phyloP scores from a whole-genome alignment of 2,888 invertebrate genomes.

The Agrotis exclamationis region DNA sequence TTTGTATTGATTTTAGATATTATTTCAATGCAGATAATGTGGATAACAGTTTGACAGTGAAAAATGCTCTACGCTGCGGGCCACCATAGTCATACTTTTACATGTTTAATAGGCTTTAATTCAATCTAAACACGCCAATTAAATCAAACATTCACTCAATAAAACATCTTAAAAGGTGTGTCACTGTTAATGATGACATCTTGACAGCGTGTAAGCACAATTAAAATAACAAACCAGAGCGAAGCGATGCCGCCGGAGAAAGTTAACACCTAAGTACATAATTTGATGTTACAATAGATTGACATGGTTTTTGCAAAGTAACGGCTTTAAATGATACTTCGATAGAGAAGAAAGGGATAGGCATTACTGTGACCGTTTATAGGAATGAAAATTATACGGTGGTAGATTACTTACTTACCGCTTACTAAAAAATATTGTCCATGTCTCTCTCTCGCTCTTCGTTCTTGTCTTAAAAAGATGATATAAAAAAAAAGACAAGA shows the following conservation, averaged over 20 bases:
- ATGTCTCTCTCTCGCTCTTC: not conserved
- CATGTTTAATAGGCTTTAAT: not conserved
- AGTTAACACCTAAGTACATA: conserved; percentile 3
- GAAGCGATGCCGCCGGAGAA: conserved; percentile 1
- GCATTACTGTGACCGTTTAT: not conserved
- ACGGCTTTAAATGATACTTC: conserved; percentile 29
- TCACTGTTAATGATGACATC: conserved; percentile 7
- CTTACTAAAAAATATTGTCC: no score
- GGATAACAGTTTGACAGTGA: no score
- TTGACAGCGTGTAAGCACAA: not conserved
- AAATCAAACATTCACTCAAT: conserved; percentile 1
- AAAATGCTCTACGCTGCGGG: no score
- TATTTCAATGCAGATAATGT: no score
- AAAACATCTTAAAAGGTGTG: not conserved
- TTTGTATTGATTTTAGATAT: no score
- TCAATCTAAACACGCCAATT: not conserved
- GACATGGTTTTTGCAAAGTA: conserved; percentile 17
- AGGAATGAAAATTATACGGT: not conserved
- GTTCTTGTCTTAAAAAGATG: not conserved
- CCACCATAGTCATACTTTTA: no score
- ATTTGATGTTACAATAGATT: not conserved
- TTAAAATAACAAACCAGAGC: not conserved
- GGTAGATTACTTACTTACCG: no score
- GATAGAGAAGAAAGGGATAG: not conserved
- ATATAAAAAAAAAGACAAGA: no score